Conservation (phyloP, 2,113 vertebrate genomes). For the Aegithalos caudatus region DNA sequence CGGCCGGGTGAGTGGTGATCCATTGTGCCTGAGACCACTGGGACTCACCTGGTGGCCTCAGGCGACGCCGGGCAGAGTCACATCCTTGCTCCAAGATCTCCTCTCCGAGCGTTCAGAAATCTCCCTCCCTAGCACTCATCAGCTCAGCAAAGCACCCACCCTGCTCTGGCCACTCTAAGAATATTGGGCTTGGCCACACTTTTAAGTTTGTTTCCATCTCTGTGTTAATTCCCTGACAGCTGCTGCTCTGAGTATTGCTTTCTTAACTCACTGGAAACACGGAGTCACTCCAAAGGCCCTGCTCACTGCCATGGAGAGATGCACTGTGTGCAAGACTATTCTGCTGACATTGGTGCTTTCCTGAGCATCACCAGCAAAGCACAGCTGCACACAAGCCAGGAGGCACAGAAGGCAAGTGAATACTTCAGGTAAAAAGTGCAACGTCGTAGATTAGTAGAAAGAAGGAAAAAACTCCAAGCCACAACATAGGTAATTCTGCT, state of each 20-base stretch:
- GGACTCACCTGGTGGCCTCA: not conserved
- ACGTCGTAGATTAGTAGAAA: rapidly evolving
- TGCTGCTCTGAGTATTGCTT: not conserved
- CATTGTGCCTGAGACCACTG: rapidly evolving
- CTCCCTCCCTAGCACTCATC: too few relatives aligned
- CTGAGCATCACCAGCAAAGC: not conserved
- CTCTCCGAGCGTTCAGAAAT: not conserved
- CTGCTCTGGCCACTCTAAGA: not conserved
- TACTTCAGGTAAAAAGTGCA: not conserved
- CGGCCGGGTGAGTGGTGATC: rapidly evolving
- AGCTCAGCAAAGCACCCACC: not conserved
- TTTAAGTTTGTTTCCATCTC: not conserved
- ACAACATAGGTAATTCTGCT: not conserved
- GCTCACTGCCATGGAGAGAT: not conserved
- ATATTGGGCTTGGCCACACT: not conserved
- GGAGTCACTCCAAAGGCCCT: rapidly evolving
- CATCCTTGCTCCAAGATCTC: rapidly evolving
- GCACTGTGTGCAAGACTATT: not conserved
- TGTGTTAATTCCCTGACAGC: not conserved
- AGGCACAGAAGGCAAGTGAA: not conserved
- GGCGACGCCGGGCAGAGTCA: not conserved
- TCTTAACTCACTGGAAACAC: not conserved
- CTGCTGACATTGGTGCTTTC: not conserved
- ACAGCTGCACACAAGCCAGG: not conserved
- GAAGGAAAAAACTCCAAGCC: not conserved